phyloP scores from a whole-genome alignment of 2,113 vertebrate genomes.

The Brachirus orientalis region DNA sequence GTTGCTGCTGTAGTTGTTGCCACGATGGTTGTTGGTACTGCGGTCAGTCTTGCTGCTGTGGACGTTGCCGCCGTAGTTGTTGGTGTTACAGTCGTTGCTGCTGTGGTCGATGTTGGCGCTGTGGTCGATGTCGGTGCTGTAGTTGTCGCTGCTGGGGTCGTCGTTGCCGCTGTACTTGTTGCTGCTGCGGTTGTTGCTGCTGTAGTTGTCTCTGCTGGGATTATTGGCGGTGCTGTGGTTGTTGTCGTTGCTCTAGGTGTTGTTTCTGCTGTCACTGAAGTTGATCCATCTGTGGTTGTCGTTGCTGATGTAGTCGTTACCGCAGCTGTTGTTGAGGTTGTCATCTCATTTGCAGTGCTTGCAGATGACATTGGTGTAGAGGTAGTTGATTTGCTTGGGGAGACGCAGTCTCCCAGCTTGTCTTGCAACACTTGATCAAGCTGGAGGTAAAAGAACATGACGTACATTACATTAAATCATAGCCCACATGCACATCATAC shows the following conservation, averaged over 20 bases:
- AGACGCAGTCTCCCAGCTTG: constrained; percentile 28
- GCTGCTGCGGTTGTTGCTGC: neutral
- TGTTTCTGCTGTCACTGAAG: neutral
- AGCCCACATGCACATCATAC: neutral
- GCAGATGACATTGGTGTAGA: constrained; percentile 4
- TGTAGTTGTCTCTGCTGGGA: neutral
- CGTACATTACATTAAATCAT: neutral
- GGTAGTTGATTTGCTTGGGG: neutral
- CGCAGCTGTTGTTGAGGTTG: neutral
- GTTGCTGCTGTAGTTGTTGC: neutral
- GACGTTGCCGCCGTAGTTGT: neutral
- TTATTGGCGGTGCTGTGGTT: neutral
- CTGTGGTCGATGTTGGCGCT: neutral
- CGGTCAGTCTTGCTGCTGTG: neutral
- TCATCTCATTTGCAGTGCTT: constrained; percentile 7
- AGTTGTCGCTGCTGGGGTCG: neutral
- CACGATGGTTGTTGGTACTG: no score
- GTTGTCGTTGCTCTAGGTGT: neutral
- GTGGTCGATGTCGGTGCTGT: neutral
- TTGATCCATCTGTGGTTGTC: neutral
- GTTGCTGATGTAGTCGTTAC: neutral
- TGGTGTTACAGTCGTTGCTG: no score
- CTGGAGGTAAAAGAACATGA: constrained; percentile 49
- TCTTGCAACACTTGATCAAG: constrained; percentile 41
- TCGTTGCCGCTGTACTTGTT: neutral